phyloP scores from a whole-genome alignment of 1,140 invertebrate species.

The Pseudomyrmex sp. region DNA sequence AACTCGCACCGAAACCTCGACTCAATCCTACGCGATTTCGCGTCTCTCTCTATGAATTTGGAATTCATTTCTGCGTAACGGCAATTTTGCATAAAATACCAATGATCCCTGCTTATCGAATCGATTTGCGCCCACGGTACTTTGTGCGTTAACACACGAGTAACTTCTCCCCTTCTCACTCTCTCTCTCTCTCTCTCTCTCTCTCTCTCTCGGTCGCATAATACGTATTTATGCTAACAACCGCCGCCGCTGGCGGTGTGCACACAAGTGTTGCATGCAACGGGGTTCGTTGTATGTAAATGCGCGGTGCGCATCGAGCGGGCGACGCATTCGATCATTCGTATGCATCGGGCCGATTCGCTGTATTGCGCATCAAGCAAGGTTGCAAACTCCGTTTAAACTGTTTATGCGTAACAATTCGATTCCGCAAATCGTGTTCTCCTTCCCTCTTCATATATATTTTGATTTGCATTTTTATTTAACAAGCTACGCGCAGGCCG shows the following conservation, averaged over 20 bases:
- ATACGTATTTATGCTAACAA: constrained; percentile 63
- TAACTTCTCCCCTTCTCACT: constrained; percentile 31
- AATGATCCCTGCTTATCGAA: constrained; percentile 39
- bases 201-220: constrained; percentile 27
- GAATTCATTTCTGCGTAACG: constrained; percentile 8
- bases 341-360: constrained; percentile 26
- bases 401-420: constrained; percentile 45
- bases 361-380: constrained; percentile 18
- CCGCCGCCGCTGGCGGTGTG: constrained; percentile 34
- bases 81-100: constrained; percentile 23
- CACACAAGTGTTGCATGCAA: constrained; percentile 26
- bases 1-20: not conserved
- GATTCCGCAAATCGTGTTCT: constrained; percentile 8
- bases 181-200: too few species aligned
- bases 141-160: constrained; percentile 51
- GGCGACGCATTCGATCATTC: constrained; percentile 55
- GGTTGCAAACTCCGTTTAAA: constrained; percentile 30
- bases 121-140: constrained; percentile 33
- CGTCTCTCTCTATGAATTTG: not conserved
- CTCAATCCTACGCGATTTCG: not conserved
- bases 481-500: not conserved
- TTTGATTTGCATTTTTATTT: not conserved
- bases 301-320: constrained; percentile 11
- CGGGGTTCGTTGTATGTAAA: constrained; percentile 30
- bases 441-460: not conserved